phyloP scores from a whole-genome alignment of 2,888 invertebrate genomes.

The Lasioglossum lativentre region DNA sequence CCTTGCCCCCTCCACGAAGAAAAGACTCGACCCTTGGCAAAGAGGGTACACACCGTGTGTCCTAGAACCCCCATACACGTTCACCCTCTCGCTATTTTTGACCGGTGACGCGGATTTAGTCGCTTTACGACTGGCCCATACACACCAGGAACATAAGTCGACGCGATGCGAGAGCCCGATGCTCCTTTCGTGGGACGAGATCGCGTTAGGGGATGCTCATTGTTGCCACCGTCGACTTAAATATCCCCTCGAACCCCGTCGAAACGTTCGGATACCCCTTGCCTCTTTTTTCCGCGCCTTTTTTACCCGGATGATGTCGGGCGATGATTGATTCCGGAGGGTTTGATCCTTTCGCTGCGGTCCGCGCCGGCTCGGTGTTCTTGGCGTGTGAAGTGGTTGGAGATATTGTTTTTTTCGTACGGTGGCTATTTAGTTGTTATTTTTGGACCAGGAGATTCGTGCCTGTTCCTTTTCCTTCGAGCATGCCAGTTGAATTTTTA shows the following conservation, averaged over 20 bases:
- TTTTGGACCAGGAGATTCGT: neutral
- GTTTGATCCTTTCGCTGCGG: conserved; percentile 17
- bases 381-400: neutral
- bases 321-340: conserved; percentile 7
- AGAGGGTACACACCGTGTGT: conserved; percentile 32
- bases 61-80: conserved; percentile 14
- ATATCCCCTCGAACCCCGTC: conserved; percentile 48
- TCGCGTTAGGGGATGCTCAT: conserved; percentile 66
- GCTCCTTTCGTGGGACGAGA: conserved; percentile 70
- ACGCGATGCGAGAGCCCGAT: conserved; percentile 63
- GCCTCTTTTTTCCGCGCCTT: neutral
- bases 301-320: neutral
- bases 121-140: conserved; percentile 81
- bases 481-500: no score
- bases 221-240: conserved; percentile 80
- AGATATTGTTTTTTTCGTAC: neutral
- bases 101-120: conserved; percentile 83
- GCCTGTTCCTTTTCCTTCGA: no score
- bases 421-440: neutral
- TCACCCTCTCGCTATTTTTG: conserved; percentile 73
- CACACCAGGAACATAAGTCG: conserved; percentile 78
- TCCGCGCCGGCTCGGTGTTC: neutral
- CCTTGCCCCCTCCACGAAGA: conserved; percentile 69
- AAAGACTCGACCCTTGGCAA: conserved; percentile 54
- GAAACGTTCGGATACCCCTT: neutral